A percentile compares a stretch with the other conserved stretches of the same genome.
Evolutionary conservation across 37 sponge, comb jelly and placozoan genomes (phyloP).

Genomic region (Oopsacas minuta): DNA sequence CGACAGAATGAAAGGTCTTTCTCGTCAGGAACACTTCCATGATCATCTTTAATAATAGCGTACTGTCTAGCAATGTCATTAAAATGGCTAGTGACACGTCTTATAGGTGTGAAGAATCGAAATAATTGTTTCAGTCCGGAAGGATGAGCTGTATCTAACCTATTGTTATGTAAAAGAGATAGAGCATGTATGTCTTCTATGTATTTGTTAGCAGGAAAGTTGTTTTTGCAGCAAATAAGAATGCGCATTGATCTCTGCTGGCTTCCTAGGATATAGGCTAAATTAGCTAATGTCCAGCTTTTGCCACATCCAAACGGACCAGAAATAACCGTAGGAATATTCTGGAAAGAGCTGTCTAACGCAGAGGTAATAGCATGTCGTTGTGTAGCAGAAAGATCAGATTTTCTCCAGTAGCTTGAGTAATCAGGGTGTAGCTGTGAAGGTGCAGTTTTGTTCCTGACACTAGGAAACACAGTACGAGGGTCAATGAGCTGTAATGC

Average conservation of each 20-base stretch:
- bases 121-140: neutral
- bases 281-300: neutral
- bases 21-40: neutral
- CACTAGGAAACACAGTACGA: neutral
- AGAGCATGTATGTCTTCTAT: neutral
- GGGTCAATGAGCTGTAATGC: neutral
- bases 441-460: neutral
- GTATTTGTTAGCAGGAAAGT: neutral
- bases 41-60: neutral
- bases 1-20: neutral
- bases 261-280: neutral
- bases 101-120: neutral
- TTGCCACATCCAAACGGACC: slow-evolving; percentile 9
- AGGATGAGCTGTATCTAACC: neutral
- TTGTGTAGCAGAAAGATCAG: neutral
- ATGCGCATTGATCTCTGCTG: neutral
- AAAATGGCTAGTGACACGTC: neutral
- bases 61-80: neutral
- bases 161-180: neutral
- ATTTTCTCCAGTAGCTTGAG: neutral
- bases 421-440: neutral
- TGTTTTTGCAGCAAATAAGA: slow-evolving; percentile 1
- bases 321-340: neutral
- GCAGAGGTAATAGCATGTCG: neutral
- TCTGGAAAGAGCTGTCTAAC: neutral